Percentiles rank a stretch among this genome's conserved stretches.
These are phyloP conservation scores for Phyllopteryx taeniolatus DNA, from an alignment of 2,113 vertebrate species.

Conservation along the genomic window DNA sequence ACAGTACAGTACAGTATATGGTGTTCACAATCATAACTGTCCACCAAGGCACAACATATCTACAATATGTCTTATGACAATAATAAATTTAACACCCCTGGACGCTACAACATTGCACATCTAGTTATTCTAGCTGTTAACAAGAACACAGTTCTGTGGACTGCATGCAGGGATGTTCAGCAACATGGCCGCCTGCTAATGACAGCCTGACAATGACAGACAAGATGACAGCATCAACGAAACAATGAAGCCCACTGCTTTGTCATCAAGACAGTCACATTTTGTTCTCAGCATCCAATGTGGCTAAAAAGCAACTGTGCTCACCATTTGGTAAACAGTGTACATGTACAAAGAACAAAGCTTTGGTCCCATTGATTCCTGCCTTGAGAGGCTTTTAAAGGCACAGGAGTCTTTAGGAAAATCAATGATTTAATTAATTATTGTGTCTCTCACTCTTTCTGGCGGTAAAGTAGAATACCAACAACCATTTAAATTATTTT, in stretches of 20 bases:
- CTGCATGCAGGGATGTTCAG: constrained; percentile 24
- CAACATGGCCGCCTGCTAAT: constrained; percentile 29
- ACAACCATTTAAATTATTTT: background rate
- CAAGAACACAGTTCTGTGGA: background rate
- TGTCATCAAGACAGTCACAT: constrained; percentile 50
- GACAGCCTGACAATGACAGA: constrained; percentile 46
- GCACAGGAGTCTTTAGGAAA: background rate
- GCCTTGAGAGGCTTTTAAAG: constrained; percentile 1
- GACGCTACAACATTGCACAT: background rate
- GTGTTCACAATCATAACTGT: too few species aligned
- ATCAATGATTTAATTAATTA: constrained; percentile 6
- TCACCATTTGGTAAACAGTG: background rate
- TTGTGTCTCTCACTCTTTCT: background rate
- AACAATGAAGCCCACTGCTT: constrained; percentile 41
- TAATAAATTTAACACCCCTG: too few species aligned
- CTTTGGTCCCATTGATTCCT: background rate
- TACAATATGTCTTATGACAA: too few species aligned
- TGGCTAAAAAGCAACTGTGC: constrained; percentile 19
- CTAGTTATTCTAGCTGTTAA: background rate
- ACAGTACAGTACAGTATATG: too few species aligned
- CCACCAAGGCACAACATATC: too few species aligned
- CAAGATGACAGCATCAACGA: constrained; percentile 38
- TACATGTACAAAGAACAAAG: background rate
- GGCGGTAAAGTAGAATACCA: background rate
- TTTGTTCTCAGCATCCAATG: constrained; percentile 41